phyloP scores from a whole-genome alignment of 1,140 invertebrate species.

The Hesperophylax magnus region DNA sequence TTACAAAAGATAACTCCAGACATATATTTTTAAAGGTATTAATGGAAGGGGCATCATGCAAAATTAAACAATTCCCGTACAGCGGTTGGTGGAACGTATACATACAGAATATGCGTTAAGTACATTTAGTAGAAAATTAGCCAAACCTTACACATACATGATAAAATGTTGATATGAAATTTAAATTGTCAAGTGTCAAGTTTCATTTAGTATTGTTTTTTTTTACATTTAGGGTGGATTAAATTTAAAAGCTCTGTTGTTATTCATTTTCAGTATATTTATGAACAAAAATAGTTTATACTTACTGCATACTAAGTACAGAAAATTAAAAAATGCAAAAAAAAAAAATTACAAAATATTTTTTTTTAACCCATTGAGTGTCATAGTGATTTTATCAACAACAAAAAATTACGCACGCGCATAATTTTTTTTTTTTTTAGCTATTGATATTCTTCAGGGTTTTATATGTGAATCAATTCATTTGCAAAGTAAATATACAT shows the following conservation, averaged over 20 bases:
- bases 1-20: too few species aligned
- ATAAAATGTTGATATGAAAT: slow-evolving; percentile 41
- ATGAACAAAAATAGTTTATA: background rate
- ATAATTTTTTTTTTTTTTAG: too few species aligned
- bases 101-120: slow-evolving; percentile 17
- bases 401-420: too few species aligned
- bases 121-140: slow-evolving; percentile 32
- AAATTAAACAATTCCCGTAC: too few species aligned
- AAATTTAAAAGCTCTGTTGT: slow-evolving; percentile 27
- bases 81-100: background rate
- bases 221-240: slow-evolving; percentile 11
- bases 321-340: too few species aligned
- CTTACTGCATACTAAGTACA: background rate
- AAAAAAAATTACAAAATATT: background rate
- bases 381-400: too few species aligned
- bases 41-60: too few species aligned
- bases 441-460: too few species aligned
- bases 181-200: slow-evolving; percentile 39
- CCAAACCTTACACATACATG: slow-evolving; percentile 27
- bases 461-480: background rate
- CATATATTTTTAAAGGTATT: too few species aligned
- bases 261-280: slow-evolving; percentile 1
- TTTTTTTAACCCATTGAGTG: background rate
- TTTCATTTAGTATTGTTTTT: slow-evolving; percentile 4
- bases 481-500: background rate